A percentile compares a stretch with the other conserved stretches of the same genome.
Conservation (phyloP, 2,113 vertebrate genomes). For the Tapirus terrestris region DNA sequence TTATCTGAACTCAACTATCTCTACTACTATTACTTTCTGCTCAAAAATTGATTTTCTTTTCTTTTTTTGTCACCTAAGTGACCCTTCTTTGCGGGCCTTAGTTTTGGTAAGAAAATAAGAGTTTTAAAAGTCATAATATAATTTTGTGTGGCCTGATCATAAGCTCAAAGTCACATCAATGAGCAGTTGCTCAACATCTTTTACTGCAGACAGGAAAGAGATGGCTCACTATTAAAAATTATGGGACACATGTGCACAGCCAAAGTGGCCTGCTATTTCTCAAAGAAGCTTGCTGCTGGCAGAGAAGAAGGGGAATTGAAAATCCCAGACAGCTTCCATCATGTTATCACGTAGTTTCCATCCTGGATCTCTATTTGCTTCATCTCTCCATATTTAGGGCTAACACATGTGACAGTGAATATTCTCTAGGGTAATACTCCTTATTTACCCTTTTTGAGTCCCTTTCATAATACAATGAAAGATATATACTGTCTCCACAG, state of each 20-base stretch:
- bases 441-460: neutral
- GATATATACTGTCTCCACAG: neutral
- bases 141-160: neutral
- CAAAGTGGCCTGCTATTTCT: neutral
- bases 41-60: neutral
- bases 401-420: neutral
- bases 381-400: neutral
- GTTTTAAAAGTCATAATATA: neutral
- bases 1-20: neutral
- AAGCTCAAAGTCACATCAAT: neutral
- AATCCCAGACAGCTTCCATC: neutral
- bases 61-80: neutral
- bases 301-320: neutral
- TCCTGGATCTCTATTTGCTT: neutral
- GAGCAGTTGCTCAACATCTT: neutral
- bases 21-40: neutral
- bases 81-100: neutral
- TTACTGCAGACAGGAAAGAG: neutral
- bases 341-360: neutral
- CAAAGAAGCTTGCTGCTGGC: neutral
- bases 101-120: neutral
- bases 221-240: too few species aligned
- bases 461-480: neutral
- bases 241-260: fast-evolving
- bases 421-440: neutral